Percentiles rank a stretch among this genome's conserved stretches.
phyloP scores from a whole-genome alignment of 2,888 invertebrate genomes.

The Boloria selene region DNA sequence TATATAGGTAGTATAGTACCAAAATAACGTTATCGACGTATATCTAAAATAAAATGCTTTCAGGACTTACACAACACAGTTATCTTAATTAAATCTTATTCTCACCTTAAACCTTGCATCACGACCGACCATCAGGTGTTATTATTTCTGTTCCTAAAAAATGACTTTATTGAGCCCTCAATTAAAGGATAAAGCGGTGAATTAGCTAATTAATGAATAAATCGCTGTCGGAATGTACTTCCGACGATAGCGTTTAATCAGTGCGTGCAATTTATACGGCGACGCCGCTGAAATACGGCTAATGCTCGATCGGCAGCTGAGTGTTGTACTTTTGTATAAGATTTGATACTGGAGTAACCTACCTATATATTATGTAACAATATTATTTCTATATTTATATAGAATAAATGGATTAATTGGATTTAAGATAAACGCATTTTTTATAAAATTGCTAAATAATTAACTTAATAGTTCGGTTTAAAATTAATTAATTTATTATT shows the following conservation, averaged over 20 bases:
- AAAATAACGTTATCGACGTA: background rate
- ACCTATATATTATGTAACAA: background rate
- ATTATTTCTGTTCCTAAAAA: conserved; percentile 28
- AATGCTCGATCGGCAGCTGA: conserved; percentile 3
- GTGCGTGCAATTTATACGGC: conserved; percentile 64
- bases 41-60: conserved; percentile 7
- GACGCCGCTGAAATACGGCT: conserved; percentile 58
- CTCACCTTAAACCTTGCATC: conserved; percentile 1
- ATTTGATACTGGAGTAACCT: background rate
- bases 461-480: too few species aligned
- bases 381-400: too few species aligned
- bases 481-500: too few species aligned
- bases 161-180: conserved; percentile 60
- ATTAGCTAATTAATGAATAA: conserved; percentile 78
- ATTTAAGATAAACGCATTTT: too few species aligned
- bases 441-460: too few species aligned
- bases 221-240: conserved; percentile 62
- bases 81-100: conserved; percentile 21
- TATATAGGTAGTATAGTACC: too few species aligned
- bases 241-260: conserved; percentile 72
- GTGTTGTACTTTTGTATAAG: conserved; percentile 21
- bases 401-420: too few species aligned
- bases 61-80: background rate
- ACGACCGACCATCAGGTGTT: conserved; percentile 19
- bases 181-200: conserved; percentile 64